These are phyloP conservation scores for Thrips palmi DNA, from an alignment of 1,140 invertebrate genomes.

Conservation along the genomic window DNA sequence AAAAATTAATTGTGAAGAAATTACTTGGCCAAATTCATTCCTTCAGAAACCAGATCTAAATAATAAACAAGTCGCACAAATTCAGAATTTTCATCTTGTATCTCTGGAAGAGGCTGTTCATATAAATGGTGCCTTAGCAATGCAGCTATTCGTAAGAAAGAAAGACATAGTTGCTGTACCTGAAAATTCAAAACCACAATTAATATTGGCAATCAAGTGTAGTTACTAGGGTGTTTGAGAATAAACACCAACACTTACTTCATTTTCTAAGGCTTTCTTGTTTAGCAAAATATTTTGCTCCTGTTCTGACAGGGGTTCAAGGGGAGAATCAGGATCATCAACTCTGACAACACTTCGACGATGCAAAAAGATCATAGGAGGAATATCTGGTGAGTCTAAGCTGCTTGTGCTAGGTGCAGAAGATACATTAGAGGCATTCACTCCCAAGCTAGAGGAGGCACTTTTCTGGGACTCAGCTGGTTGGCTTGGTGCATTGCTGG, in stretches of 20 bases:
- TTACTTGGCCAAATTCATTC: conserved; percentile 34
- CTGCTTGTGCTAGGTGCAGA: too few species aligned
- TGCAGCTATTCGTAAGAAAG: conserved; percentile 66
- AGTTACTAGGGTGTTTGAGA: not conserved
- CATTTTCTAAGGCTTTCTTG: conserved; percentile 4
- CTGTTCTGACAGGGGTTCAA: not conserved
- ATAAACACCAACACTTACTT: conserved; percentile 4
- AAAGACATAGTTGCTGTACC: conserved; percentile 60
- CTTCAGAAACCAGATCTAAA: conserved; percentile 48
- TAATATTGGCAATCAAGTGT: not conserved
- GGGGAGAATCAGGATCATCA: not conserved
- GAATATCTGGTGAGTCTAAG: too few species aligned
- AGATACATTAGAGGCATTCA: too few species aligned
- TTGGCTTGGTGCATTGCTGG: conserved; percentile 15
- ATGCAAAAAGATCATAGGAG: too few species aligned
- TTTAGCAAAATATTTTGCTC: conserved; percentile 2
- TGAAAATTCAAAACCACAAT: conserved; percentile 19
- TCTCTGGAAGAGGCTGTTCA: conserved; percentile 53
- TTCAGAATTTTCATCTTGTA: conserved; percentile 39
- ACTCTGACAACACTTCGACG: too few species aligned
- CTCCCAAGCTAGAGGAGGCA: not conserved
- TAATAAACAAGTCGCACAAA: conserved; percentile 55
- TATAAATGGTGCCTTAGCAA: conserved; percentile 74
- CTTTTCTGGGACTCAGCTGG: too few species aligned
- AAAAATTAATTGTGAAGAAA: too few species aligned